phyloP scores from a whole-genome alignment of 2,888 invertebrate species.

The Brachyptera putata region DNA sequence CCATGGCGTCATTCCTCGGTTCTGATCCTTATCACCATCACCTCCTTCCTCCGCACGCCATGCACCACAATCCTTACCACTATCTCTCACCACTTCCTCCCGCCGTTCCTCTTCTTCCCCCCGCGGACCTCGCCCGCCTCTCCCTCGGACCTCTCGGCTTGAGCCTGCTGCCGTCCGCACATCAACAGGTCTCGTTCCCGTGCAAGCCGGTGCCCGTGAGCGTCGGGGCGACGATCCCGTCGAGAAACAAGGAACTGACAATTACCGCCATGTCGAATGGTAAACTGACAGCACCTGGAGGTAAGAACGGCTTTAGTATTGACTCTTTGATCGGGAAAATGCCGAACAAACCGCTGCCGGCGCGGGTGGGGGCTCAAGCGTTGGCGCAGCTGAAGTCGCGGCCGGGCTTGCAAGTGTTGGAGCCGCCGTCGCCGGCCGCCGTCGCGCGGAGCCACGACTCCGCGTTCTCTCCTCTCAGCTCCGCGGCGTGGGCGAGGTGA shows the following conservation, averaged over 20 bases:
- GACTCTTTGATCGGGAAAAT: conserved; percentile 53
- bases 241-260: conserved; percentile 9
- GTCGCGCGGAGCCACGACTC: conserved; percentile 52
- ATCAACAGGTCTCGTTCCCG: conserved; percentile 34
- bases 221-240: conserved; percentile 28
- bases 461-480: conserved; percentile 66
- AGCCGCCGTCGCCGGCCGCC: conserved; percentile 36
- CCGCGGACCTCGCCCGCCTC: conserved; percentile 58
- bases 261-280: conserved; percentile 28
- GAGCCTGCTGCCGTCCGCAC: conserved; percentile 45
- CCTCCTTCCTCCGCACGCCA: conserved; percentile 43
- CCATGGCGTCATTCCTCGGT: conserved; percentile 54
- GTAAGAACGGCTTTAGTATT: conserved; percentile 49
- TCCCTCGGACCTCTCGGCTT: conserved; percentile 49
- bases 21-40: conserved; percentile 49
- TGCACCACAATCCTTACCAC: conserved; percentile 42
- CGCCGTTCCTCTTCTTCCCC: conserved; percentile 53
- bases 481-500: conserved; percentile 44
- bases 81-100: conserved; percentile 43
- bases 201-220: conserved; percentile 39
- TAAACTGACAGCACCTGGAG: conserved; percentile 23
- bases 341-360: conserved; percentile 35
- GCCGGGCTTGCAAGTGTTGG: conserved; percentile 24
- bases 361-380: conserved; percentile 22
- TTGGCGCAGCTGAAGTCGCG: conserved; percentile 27